phyloP scores from a whole-genome alignment of 2,888 invertebrate species.

The Uloborus plumipes region DNA sequence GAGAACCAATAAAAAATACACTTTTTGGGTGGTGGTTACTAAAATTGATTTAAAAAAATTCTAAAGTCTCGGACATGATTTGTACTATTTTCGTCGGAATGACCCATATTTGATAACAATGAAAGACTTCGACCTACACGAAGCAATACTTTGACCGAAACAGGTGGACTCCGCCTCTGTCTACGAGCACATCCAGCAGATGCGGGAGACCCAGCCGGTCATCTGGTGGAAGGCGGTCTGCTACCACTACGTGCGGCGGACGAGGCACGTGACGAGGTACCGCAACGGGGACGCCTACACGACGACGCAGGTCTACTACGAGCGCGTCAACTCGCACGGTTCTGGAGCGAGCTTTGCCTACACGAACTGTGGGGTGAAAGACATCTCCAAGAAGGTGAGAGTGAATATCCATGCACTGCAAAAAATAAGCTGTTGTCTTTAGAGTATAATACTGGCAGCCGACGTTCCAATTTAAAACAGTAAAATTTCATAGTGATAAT shows the following conservation, averaged over 20 bases:
- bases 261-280: conserved; percentile 78
- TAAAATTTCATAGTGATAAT: no score
- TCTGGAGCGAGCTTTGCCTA: conserved; percentile 84
- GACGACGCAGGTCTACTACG: conserved; percentile 86
- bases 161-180: conserved; percentile 78
- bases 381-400: conserved; percentile 78
- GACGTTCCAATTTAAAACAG: no score
- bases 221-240: conserved; percentile 91
- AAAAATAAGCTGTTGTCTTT: no score
- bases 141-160: background rate
- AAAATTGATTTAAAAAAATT: no score
- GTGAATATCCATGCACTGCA: no score
- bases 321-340: conserved; percentile 84
- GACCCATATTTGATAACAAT: no score
- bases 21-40: no score
- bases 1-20: no score
- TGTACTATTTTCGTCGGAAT: no score
- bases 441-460: no score
- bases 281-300: conserved; percentile 86
- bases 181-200: conserved; percentile 77
- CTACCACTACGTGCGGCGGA: conserved; percentile 84
- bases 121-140: no score
- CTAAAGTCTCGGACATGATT: no score
- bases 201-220: conserved; percentile 80
- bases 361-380: conserved; percentile 82